Conservation (phyloP, 2,113 vertebrate genomes). For the Todiramphus chloris region DNA sequence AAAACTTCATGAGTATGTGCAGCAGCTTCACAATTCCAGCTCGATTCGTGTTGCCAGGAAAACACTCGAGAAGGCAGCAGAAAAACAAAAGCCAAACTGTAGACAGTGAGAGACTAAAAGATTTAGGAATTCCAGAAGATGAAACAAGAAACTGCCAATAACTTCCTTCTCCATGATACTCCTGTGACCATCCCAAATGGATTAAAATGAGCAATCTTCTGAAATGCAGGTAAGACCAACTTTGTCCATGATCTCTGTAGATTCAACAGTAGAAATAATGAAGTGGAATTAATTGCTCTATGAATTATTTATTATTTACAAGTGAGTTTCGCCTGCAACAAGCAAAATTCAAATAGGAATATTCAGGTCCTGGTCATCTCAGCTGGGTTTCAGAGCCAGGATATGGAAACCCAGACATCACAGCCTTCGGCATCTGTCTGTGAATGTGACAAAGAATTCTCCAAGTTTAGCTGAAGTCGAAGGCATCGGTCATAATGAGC, state of each 20-base stretch:
- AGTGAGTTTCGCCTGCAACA: not conserved
- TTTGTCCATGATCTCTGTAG: not conserved
- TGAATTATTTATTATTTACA: not conserved
- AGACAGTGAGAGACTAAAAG: not conserved
- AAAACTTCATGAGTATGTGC: not conserved
- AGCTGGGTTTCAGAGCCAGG: not conserved
- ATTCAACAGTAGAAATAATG: accelerated
- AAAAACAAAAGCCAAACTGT: not conserved
- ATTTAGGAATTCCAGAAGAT: not conserved
- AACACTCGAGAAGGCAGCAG: accelerated
- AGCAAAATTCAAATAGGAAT: not conserved
- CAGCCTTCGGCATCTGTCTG: not conserved
- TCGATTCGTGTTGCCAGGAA: not conserved
- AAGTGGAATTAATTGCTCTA: not conserved
- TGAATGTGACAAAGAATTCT: not conserved
- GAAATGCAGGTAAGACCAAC: not conserved
- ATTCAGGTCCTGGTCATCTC: not conserved
- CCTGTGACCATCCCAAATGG: not conserved
- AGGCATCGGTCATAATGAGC: accelerated
- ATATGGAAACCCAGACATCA: not conserved
- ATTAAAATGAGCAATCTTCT: not conserved
- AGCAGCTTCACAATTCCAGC: not conserved
- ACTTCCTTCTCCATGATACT: not conserved
- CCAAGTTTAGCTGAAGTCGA: not conserved
- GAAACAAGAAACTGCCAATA: not conserved